Evolutionary conservation across 2,113 vertebrate genomes (phyloP), one percentile per base, ranked within the genome.

Genomic region (Notothenia rossii): DNA sequence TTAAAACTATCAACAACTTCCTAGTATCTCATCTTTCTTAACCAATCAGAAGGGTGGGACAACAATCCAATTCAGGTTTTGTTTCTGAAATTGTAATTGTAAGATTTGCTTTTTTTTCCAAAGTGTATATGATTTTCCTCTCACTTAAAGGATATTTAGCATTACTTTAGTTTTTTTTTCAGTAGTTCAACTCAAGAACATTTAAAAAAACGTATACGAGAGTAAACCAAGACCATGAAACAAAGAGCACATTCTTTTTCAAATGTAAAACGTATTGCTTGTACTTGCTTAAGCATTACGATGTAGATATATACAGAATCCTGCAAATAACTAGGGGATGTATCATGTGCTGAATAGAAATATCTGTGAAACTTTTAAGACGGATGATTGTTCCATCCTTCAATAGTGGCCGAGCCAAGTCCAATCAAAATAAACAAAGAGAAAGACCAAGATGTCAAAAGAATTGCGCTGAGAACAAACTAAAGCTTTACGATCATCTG

Each of bases 391-490:
- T 66, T 54, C 65, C 33, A 40, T 43, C 10, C 11, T 33, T 60
- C 9, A 36, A 66, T 17, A 20, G 33, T 25, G 49, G 65, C 10
- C 10, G 3, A 69, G 17, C 29, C 0, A 56, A 73, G 58, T 70
- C 76, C 12, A 77, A 54, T 55, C 25, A 50, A 62, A 58, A 71
- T 14, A 70, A 72, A 77, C 73, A 51, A 20, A 22, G 22, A 11
- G 25, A 14, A 36, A 45, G 61, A 67, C 14, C 45, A 36, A 49
- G 20, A 81, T 46, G 61, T 74, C 20, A 33, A 50, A 58, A 51
- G 48, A 29, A 29, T 29, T 29, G 29, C 29, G 29, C 29, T 29
- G 29, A 29, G 29, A n/a, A 56, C 66, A 5, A 79, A 56, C 51
- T 10, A 11, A 7, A 76, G 73, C 70, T 51, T 5, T 53, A 9